Conservation (phyloP, 2,888 invertebrate species). For the Caradrina clavipalpis region DNA sequence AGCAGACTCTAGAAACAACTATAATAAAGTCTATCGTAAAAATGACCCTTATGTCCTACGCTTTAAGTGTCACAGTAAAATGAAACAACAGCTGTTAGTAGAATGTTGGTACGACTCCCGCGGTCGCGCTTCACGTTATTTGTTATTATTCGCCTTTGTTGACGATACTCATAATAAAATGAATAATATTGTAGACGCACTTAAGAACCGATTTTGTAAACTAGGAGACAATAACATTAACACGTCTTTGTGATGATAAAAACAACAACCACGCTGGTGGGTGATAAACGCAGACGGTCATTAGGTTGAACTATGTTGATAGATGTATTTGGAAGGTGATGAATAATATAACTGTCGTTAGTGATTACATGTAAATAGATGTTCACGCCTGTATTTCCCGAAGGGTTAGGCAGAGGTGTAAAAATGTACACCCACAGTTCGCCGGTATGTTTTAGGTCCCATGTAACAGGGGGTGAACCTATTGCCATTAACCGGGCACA, state of each 20-base stretch:
- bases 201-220: conserved; percentile 49
- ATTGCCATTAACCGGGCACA: too few species aligned
- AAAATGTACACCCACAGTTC: too few species aligned
- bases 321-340: conserved; percentile 18
- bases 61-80: conserved; percentile 41
- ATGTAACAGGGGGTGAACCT: too few species aligned
- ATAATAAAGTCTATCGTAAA: conserved; percentile 26
- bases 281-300: conserved; percentile 40
- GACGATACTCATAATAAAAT: conserved; percentile 54
- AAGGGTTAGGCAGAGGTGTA: too few species aligned
- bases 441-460: too few species aligned
- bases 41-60: conserved; percentile 40
- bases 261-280: conserved; percentile 44
- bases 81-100: conserved; percentile 36
- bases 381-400: too few species aligned
- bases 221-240: conserved; percentile 52
- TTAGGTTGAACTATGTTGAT: conserved; percentile 25
- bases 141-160: conserved; percentile 65
- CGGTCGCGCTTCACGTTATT: conserved; percentile 57
- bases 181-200: conserved; percentile 53
- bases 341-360: conserved; percentile 22
- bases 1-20: conserved; percentile 50
- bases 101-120: conserved; percentile 36
- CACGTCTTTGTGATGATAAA: conserved; percentile 50
- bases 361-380: conserved; percentile 29